Evolutionary conservation across 2,888 invertebrate genomes (phyloP).

Genomic region (Brassicogethes aeneus): DNA sequence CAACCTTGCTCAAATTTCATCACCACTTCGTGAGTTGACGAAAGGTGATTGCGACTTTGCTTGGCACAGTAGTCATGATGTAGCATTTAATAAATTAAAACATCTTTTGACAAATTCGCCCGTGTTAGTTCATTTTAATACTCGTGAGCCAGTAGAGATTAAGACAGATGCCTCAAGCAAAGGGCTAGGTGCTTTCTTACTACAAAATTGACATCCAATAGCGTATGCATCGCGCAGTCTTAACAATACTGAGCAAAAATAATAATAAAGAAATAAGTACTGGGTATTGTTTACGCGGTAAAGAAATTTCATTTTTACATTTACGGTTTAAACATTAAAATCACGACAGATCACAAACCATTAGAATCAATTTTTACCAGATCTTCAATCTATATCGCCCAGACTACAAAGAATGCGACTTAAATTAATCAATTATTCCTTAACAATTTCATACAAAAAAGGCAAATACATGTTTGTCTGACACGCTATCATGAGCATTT

Average conservation of each 20-base stretch:
- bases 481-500: background rate
- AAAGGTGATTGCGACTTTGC: background rate
- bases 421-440: background rate
- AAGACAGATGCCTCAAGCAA: background rate
- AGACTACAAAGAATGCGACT: background rate
- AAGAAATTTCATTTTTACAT: background rate
- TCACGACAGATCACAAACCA: background rate
- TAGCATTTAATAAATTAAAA: background rate
- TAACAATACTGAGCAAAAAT: background rate
- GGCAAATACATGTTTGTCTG: background rate
- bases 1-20: background rate
- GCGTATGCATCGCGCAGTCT: background rate
- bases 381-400: background rate
- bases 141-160: background rate
- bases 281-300: background rate
- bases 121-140: background rate
- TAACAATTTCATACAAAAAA: background rate
- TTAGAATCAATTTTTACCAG: background rate
- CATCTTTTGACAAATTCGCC: background rate
- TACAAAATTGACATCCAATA: background rate
- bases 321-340: background rate
- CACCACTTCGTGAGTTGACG: background rate
- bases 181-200: background rate
- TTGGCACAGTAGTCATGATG: background rate
- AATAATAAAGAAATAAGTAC: background rate